phyloP scores from a whole-genome alignment of 2,113 vertebrate species.

The Spilogale gracilis region DNA sequence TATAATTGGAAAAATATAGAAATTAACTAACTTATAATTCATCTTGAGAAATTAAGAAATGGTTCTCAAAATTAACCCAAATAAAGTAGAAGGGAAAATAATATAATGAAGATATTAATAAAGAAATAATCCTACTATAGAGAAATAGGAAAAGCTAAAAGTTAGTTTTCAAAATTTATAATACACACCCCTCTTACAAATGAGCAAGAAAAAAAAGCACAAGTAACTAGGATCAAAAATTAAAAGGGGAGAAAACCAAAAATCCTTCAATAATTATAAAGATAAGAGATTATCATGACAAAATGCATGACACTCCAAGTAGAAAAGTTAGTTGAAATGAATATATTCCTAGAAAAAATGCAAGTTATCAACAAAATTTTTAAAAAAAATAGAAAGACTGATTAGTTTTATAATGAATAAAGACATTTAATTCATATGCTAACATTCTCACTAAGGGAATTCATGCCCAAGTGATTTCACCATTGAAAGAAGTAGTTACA shows the following conservation, averaged over 20 bases:
- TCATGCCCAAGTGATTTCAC: not conserved
- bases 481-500: not conserved
- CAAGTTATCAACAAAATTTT: not conserved
- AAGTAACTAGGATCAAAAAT: not conserved
- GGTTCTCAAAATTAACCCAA: not conserved
- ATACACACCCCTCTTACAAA: not conserved
- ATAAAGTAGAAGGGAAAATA: not conserved
- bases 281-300: not conserved
- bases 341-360: not conserved
- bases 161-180: not conserved
- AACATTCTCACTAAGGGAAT: not conserved
- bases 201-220: not conserved
- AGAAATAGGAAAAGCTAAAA: not conserved
- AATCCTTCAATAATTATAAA: not conserved
- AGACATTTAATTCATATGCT: not conserved
- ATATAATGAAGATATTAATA: not conserved
- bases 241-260: not conserved
- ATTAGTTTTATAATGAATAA: not conserved
- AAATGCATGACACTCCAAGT: not conserved
- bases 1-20: not conserved
- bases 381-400: not conserved
- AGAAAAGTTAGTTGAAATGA: not conserved
- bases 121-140: not conserved
- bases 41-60: not conserved
- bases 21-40: not conserved